Conservation (phyloP, 1,140 invertebrate species). For the Laupala kohalensis region DNA sequence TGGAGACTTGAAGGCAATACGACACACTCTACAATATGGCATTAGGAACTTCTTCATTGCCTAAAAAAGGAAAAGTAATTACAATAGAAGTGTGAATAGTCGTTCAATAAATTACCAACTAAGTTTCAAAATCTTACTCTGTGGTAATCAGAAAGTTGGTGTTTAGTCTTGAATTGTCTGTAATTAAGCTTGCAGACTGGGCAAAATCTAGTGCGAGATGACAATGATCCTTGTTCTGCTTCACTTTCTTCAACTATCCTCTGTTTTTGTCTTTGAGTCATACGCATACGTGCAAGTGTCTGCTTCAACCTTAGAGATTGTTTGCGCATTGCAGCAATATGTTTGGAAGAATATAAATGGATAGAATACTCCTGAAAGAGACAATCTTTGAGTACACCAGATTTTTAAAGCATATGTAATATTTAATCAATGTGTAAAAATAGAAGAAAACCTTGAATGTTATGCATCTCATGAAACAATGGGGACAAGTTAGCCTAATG, state of each 20-base stretch:
- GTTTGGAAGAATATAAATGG: slow-evolving; percentile 52
- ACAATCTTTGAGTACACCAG: not conserved
- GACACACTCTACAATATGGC: slow-evolving; percentile 58
- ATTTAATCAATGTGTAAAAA: not conserved
- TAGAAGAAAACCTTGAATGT: slow-evolving; percentile 47
- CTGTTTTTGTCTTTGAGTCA: slow-evolving; percentile 56
- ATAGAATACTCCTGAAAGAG: slow-evolving; percentile 44
- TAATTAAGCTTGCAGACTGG: slow-evolving; percentile 67
- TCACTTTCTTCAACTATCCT: slow-evolving; percentile 51
- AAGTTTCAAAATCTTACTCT: slow-evolving; percentile 16
- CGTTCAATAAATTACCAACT: not conserved
- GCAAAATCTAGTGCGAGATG: slow-evolving; percentile 52
- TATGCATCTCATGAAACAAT: slow-evolving; percentile 53
- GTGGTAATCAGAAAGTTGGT: slow-evolving; percentile 60
- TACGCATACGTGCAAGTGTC: slow-evolving; percentile 54
- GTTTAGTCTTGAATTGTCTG: slow-evolving; percentile 55
- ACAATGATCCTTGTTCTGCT: slow-evolving; percentile 27
- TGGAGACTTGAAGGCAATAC: slow-evolving; percentile 57
- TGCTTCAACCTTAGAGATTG: slow-evolving; percentile 55
- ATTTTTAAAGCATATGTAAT: not conserved
- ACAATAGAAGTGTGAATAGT: not conserved
- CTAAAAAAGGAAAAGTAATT: slow-evolving; percentile 25
- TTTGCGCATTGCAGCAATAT: slow-evolving; percentile 53
- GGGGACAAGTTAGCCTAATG: slow-evolving; percentile 57
- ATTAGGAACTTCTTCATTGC: slow-evolving; percentile 70